Conservation (phyloP, 1,140 invertebrate species). For the Diabrotica undecimpunctata region DNA sequence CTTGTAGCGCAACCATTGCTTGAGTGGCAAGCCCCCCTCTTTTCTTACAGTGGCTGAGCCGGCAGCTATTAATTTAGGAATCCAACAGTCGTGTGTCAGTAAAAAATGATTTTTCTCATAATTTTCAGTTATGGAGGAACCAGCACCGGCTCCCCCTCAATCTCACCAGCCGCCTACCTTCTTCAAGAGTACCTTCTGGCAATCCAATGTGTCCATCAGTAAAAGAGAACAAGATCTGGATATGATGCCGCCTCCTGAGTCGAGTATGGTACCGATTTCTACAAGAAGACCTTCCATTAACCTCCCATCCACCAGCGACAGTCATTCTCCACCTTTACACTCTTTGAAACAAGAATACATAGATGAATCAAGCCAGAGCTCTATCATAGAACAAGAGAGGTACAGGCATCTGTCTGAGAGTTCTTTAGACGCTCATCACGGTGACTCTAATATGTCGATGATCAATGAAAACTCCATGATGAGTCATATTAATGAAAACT, state of each 20-base stretch:
- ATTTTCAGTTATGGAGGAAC: constrained; percentile 43
- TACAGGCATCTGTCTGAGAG: constrained; percentile 45
- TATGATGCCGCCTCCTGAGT: constrained; percentile 62
- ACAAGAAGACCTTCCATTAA: constrained; percentile 55
- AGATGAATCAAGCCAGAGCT: constrained; percentile 66
- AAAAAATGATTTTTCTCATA: constrained; percentile 40
- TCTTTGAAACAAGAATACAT: constrained; percentile 65
- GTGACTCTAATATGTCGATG: constrained; percentile 45
- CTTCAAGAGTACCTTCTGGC: constrained; percentile 48
- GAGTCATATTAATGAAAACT: constrained; percentile 48
- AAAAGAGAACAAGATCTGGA: constrained; percentile 52
- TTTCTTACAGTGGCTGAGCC: constrained; percentile 47
- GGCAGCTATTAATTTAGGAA: constrained; percentile 43
- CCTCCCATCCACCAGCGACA: constrained; percentile 35
- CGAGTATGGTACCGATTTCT: constrained; percentile 51
- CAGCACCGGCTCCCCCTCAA: constrained; percentile 22
- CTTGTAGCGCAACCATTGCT: constrained; percentile 19
- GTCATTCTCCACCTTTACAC: constrained; percentile 48
- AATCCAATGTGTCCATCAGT: constrained; percentile 22
- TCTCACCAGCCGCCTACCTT: constrained; percentile 34
- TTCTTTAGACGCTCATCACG: constrained; percentile 47
- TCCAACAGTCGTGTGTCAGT: constrained; percentile 26
- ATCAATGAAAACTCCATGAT: constrained; percentile 47
- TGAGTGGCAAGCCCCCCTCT: constrained; percentile 42
- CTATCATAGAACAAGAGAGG: constrained; percentile 47